Percentiles rank a stretch among this genome's conserved stretches.
Evolutionary conservation across 2,888 invertebrate species (phyloP).

Genomic region (Drosophila barbarae): DNA sequence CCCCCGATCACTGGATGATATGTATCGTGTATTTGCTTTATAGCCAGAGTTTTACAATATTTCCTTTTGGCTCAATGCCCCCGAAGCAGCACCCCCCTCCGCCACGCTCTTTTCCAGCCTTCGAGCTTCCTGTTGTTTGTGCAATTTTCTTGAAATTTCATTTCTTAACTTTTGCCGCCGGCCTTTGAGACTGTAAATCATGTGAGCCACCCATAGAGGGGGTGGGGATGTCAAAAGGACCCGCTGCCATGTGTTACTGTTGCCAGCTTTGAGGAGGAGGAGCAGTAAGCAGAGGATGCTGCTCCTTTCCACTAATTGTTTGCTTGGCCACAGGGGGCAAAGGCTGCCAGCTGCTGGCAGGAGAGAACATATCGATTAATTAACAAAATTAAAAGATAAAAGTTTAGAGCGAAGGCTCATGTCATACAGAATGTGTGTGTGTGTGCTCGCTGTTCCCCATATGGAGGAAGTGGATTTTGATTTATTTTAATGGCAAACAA

Average conservation of each 20-base stretch:
- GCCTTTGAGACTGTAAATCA: conserved; percentile 66
- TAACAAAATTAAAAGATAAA: conserved; percentile 68
- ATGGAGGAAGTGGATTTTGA: conserved; percentile 36
- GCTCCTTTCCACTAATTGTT: conserved; percentile 64
- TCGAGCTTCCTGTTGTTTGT: conserved; percentile 65
- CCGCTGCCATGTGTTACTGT: conserved; percentile 40
- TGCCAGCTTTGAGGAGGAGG: conserved; percentile 14
- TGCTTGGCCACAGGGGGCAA: conserved; percentile 48
- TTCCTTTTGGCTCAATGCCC: conserved; percentile 47
- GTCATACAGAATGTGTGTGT: background rate
- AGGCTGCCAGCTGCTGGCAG: conserved; percentile 7
- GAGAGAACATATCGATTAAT: conserved; percentile 61
- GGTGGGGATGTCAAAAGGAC: conserved; percentile 9
- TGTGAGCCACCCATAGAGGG: conserved; percentile 39
- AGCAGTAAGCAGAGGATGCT: conserved; percentile 22
- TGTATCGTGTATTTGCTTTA: conserved; percentile 64
- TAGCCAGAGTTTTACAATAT: conserved; percentile 70
- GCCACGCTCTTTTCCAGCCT: conserved; percentile 23
- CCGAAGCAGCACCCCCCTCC: conserved; percentile 8
- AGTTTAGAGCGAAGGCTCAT: conserved; percentile 43
- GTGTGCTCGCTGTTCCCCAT: background rate
- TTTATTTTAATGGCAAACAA: conserved; percentile 45
- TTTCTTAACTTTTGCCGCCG: conserved; percentile 71
- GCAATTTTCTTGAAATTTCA: conserved; percentile 73
- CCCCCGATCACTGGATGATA: conserved; percentile 29